Base-by-base conservation (phyloP, 2,797 vertebrate species). In the Danio aesculapii region DNA sequence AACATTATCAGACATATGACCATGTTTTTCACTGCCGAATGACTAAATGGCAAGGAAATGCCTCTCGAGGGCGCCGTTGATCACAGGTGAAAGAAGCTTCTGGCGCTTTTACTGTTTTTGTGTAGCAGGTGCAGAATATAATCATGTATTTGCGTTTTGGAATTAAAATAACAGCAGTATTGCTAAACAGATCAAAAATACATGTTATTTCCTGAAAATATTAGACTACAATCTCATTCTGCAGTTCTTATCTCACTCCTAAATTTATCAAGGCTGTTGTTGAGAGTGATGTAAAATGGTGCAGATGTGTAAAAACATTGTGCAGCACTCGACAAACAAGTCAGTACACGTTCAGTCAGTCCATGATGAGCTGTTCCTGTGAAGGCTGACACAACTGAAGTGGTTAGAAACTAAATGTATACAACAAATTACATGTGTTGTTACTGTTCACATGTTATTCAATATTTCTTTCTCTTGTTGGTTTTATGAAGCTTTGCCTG, bases 41-140 rank as follows among this genome's bases (percentile, higher is more conserved):
- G 30, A 30, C 1, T 30, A 30, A 30, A 30, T 30, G 30, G 1
- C 30, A 30, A 30, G 30, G 14, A n/a, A 63, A 17, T 77, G 98
- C 94, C 94, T 99, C 77, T 88, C 98, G 91, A 97, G 97, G 49
- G 96, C 97, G 0, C 91, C 99, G 91, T 90, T 98, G 80, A 94
- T 99, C 43, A 96, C 98, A 0, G 96, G 97, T 97, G 66, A 92
- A 92, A 44, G 2, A 53, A 8, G 1, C 0, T 0, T 46, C 6
- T 9, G 30, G 41, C 52, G 30, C 30, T 30, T 30, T 1, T 30
- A 30, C 30, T 30, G 30, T 30, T 1, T 1, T 1, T 30, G 30
- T 30, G 30, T 30, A 30, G 10, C 14, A 21, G 8, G 46, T 41
- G 21, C 68, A 17, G 3, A 30, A 30, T 30, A 30, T 1, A 30